Evolutionary conservation across 2,797 vertebrate genomes (phyloP).

Genomic region (Artibeus lituratus): DNA sequence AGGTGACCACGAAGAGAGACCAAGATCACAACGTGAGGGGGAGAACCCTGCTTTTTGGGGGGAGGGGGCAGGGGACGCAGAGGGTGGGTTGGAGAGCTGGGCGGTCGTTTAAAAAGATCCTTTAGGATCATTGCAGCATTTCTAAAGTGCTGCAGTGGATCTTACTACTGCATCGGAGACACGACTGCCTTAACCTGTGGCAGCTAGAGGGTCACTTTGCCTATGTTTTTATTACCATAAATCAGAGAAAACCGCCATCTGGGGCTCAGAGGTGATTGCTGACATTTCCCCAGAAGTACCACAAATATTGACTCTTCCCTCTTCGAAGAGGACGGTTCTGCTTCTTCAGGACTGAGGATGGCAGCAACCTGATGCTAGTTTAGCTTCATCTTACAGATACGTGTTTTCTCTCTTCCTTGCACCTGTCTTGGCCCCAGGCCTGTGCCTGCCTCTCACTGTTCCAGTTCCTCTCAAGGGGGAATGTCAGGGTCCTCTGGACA

Average conservation of each 20-base stretch:
- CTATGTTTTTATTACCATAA: not conserved
- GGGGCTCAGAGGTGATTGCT: not conserved
- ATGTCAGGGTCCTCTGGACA: not conserved
- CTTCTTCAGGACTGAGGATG: not conserved
- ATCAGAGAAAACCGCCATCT: not conserved
- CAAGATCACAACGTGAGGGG: not conserved
- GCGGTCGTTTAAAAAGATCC: not conserved
- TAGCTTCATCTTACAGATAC: not conserved
- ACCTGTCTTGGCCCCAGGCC: not conserved
- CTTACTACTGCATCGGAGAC: not conserved
- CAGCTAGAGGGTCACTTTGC: not conserved
- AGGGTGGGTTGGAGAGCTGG: not conserved
- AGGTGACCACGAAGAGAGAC: not conserved
- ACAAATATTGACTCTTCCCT: not conserved
- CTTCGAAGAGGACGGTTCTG: not conserved
- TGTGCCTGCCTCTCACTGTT: not conserved
- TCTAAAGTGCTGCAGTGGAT: not conserved
- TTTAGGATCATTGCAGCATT: not conserved
- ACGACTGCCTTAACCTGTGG: accelerated
- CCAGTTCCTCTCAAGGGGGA: not conserved
- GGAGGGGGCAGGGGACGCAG: not conserved
- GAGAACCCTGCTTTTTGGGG: not conserved
- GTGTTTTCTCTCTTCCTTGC: not conserved
- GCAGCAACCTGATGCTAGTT: accelerated
- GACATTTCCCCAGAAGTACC: not conserved